Base-by-base conservation (phyloP, 2,113 vertebrate genomes). In the Genyomyrus donnyi region DNA sequence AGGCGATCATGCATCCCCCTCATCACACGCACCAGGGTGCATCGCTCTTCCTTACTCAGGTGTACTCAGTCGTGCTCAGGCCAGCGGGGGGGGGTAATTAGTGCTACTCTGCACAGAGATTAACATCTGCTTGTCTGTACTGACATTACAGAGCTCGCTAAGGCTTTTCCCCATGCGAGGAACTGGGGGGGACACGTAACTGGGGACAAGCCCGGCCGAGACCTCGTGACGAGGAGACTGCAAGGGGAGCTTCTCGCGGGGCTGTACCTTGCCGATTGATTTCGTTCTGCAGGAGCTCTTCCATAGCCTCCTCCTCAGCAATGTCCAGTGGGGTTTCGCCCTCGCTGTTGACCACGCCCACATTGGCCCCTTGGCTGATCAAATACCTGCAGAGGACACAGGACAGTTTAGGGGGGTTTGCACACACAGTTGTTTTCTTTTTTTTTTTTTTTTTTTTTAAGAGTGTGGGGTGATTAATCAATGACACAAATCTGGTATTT, bases 331-430 rank as follows among this genome's bases (percentile, higher is more conserved):
- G 98, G 7, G 98, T 99, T 91, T 99, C 98, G 21, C 98, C 98
- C 95, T 99, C 98, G 92, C 98, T 99, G 95, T 99, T 99, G 70
- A 99, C 98, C 91, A 98, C 97, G 70, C 98, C 98, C 90, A 99
- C 98, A 92, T 93, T 96, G 80, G 98, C 98, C 93, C 98, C 98
- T 93, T 98, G 97, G 93, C 95, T 96, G 94, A 99, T 99, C 93
- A 99, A 96, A 96, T 99, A 99, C 92, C 98, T 99, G 94, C n/a
- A 94, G 94, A 88, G 48, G 49, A 45, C 31, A 83, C 27, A 74
- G 7, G 49, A 56, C 3, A 39, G 13, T 27, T 24, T 86, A 27
- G 45, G n/a, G 45, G 24, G 24, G 8, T 85, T 45, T 85, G 39
- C 17, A 17, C 83, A 48, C 10, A 85, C 42, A 49, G 9, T n/a